Conservation (phyloP, 2,797 vertebrate genomes). For the Platyrinchus mystaceus region DNA sequence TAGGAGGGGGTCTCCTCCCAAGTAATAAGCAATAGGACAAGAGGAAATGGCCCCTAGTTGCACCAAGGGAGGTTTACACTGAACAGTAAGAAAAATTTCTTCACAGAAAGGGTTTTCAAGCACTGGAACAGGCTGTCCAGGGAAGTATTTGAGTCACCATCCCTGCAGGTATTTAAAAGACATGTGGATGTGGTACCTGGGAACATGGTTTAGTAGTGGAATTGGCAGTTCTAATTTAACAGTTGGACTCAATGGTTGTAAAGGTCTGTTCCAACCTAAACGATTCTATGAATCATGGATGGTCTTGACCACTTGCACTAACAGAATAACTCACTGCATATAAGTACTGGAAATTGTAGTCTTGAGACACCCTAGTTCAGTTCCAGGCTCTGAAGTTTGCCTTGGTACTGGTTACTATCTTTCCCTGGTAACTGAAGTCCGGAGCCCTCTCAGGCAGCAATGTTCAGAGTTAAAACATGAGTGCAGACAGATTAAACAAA, state of each 20-base stretch:
- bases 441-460: not conserved
- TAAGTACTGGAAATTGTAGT: not conserved
- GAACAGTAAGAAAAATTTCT: not conserved
- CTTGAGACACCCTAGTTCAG: not conserved
- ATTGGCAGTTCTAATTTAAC: not conserved
- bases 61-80: not conserved
- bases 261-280: not conserved
- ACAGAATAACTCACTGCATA: not conserved
- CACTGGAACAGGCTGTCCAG: not conserved
- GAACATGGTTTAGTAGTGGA: not conserved
- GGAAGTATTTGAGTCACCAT: not conserved
- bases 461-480: not conserved
- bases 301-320: not conserved
- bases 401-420: not conserved
- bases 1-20: not conserved
- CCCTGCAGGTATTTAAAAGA: not conserved
- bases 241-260: not conserved
- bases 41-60: not conserved
- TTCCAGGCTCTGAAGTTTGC: not conserved
- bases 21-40: not conserved
- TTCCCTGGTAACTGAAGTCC: not conserved
- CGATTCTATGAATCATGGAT: not conserved
- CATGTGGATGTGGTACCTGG: not conserved
- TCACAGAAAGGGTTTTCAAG: not conserved
- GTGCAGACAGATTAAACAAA: not conserved